Evolutionary conservation across 2,888 invertebrate genomes (phyloP).

Genomic region (Tiliacea citrago): DNA sequence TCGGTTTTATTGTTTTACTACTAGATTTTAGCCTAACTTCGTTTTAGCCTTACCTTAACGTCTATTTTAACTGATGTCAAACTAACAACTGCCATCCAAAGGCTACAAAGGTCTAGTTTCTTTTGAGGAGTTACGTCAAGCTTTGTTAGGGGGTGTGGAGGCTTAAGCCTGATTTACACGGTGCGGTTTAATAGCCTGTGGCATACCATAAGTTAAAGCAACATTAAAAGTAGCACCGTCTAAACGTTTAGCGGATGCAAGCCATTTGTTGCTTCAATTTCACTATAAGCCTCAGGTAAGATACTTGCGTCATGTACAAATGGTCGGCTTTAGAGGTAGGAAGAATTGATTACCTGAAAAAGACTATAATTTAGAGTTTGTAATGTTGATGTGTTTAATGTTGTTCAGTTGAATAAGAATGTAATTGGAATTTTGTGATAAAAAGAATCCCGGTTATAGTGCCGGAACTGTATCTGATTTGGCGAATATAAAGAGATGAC

Average conservation of each 20-base stretch:
- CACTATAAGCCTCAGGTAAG: not conserved
- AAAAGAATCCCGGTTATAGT: constrained; percentile 38
- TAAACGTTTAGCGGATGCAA: not conserved
- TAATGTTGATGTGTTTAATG: not conserved
- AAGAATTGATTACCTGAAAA: not conserved
- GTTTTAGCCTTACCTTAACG: too few relatives aligned
- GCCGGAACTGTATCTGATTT: constrained; percentile 51
- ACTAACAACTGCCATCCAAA: not conserved
- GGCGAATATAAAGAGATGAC: constrained; percentile 33
- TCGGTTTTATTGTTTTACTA: constrained; percentile 7
- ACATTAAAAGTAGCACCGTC: not conserved
- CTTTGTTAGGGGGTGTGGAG: too few relatives aligned
- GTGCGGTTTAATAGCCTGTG: too few relatives aligned
- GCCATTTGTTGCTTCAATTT: not conserved
- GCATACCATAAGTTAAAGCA: not conserved
- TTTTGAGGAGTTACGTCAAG: not conserved
- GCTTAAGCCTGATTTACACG: too few relatives aligned
- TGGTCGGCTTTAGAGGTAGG: not conserved
- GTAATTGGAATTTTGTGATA: constrained; percentile 23
- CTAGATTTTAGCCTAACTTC: not conserved
- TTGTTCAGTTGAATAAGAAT: constrained; percentile 6
- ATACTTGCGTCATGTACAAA: not conserved
- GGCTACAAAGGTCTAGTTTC: not conserved
- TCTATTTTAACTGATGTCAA: not conserved
- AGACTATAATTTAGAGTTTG: not conserved